These are phyloP conservation scores for Ibidorhyncha struthersii DNA, from an alignment of 2,113 vertebrate species.

Conservation along the genomic window DNA sequence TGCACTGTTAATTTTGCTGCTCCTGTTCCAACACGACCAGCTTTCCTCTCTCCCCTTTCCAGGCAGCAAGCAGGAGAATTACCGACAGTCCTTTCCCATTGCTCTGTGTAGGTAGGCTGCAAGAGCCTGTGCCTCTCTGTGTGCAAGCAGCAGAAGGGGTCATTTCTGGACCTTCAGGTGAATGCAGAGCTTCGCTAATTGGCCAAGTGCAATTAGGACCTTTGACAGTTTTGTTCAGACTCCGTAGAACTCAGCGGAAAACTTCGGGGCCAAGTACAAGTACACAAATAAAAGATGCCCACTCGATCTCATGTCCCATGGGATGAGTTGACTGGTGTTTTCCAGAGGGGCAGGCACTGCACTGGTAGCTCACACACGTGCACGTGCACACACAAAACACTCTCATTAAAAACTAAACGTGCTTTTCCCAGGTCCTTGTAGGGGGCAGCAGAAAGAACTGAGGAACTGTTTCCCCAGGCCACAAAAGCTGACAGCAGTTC, in stretches of 20 bases:
- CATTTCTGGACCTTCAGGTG: neutral
- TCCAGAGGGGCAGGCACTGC: neutral
- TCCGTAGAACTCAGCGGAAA: neutral
- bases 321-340: neutral
- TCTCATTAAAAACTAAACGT: neutral
- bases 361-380: neutral
- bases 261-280: neutral
- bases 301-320: accelerated
- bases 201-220: neutral
- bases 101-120: neutral
- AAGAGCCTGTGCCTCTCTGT: neutral
- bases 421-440: neutral
- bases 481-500: neutral
- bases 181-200: neutral
- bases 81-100: neutral
- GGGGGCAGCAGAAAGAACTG: neutral
- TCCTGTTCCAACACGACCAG: constrained; percentile 60
- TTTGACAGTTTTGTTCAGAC: neutral
- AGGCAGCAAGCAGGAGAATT: neutral
- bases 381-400: neutral
- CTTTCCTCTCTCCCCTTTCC: constrained; percentile 29
- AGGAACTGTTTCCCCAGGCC: neutral
- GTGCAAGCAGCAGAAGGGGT: neutral
- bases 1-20: constrained; percentile 34
- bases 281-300: neutral